Conservation (phyloP, 2,797 vertebrate genomes). For the Dermochelys coriacea region DNA sequence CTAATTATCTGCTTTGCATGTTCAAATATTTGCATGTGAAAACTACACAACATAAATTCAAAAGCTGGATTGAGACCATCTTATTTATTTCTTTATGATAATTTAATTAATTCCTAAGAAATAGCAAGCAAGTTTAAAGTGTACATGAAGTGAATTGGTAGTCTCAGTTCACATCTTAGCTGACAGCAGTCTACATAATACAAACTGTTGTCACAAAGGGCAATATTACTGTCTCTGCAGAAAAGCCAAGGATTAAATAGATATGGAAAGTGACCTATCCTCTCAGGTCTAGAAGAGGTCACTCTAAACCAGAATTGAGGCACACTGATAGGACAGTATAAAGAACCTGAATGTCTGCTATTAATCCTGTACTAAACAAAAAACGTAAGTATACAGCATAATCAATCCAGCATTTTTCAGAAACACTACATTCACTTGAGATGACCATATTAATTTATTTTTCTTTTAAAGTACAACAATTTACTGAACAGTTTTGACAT, state of each 20-base stretch:
- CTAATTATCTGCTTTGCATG: background rate
- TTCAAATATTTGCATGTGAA: background rate
- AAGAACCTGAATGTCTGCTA: background rate
- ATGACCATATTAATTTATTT: background rate
- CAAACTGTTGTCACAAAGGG: background rate
- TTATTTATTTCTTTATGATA: fast-evolving
- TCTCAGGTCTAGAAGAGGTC: background rate
- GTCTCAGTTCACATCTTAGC: background rate
- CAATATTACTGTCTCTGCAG: background rate
- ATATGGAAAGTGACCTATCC: background rate
- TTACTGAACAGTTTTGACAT: background rate
- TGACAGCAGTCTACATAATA: background rate
- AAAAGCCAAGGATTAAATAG: background rate
- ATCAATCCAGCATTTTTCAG: background rate
- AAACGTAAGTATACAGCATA: background rate
- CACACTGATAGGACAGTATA: background rate
- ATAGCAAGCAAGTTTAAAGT: background rate
- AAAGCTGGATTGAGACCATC: background rate
- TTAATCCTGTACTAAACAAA: background rate
- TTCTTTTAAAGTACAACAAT: background rate
- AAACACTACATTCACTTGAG: background rate
- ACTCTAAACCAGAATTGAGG: background rate
- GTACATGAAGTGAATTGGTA: background rate
- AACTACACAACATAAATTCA: background rate
- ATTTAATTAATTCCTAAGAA: background rate